Conservation (phyloP, 2,797 vertebrate genomes). For the Hydrocynus forskahlii region DNA sequence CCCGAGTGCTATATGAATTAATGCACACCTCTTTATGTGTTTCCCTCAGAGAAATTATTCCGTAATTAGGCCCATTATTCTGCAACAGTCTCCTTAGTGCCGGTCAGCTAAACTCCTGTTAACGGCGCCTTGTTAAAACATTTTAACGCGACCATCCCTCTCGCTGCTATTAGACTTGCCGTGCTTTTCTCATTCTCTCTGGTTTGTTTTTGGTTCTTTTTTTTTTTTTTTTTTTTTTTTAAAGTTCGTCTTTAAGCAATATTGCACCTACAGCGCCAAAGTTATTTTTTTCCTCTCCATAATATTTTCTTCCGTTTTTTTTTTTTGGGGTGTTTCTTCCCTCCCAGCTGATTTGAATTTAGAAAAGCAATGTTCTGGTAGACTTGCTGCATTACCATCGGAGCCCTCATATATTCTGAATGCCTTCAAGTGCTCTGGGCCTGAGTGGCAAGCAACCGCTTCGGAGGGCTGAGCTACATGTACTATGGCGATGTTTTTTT, state of each 20-base stretch:
- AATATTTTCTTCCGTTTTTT: background rate
- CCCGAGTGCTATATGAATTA: constrained; percentile 30
- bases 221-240: background rate
- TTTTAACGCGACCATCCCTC: constrained; percentile 15
- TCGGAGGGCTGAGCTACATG: constrained; percentile 4
- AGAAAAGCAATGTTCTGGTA: constrained; percentile 25
- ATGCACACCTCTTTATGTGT: constrained; percentile 23
- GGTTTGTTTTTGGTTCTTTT: background rate
- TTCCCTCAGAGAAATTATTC: constrained; percentile 37
- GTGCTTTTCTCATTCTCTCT: constrained; percentile 1
- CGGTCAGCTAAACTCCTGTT: constrained; percentile 40
- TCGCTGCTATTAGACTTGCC: background rate
- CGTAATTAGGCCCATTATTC: constrained; percentile 42
- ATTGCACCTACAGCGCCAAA: constrained; percentile 9
- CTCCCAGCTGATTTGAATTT: constrained; percentile 28
- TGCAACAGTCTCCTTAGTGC: constrained; percentile 32
- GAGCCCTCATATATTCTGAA: constrained; percentile 39
- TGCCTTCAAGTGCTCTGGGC: constrained; percentile 13
- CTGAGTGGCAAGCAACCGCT: background rate
- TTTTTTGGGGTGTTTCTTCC: background rate
- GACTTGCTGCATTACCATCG: constrained; percentile 2
- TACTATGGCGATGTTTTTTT: background rate
- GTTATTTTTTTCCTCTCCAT: constrained; percentile 6
- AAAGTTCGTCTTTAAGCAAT: background rate
- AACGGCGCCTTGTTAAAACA: constrained; percentile 22